Evolutionary conservation across 1,140 invertebrate genomes (phyloP), one percentile per base, ranked within the genome.

Genomic region (Drosophila serrata): DNA sequence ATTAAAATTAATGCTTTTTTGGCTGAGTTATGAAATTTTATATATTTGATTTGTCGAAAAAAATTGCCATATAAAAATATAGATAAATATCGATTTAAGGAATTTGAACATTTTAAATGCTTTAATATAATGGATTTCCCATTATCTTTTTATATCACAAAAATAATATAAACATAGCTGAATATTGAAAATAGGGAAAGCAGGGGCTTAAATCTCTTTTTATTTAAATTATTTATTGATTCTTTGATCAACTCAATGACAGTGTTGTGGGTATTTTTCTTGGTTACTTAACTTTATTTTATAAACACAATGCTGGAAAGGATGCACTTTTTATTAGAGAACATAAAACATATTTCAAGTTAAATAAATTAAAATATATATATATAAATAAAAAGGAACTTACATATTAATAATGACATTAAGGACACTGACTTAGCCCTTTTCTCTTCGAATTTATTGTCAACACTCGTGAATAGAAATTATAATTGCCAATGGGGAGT

Each of bases 171-270:
- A 51, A 33, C 43, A 60, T 24, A 22, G 9, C 9, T 13, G 7
- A n/a, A 9, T 19, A 3, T 17, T 0, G 27, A 12, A 33, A 13
- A 8, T 33, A 12, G 7, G 1, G 0, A 1, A 33, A 56, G 17
- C 17, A 60, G 13, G 24, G 42, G 35, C 12, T 37, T 3, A 12
- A 64, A 65, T 65, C 62, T 31, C 22, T 13, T 6, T 31, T 6
- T 6, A 22, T 49, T 19, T 65, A 48, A 17, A 57, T 13, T 49
- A 68, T 27, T 70, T 70, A 70, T 70, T 35, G 68, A 70, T 70
- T 69, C 42, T 39, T 31, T 68, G 33, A 31, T 33, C 17, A 56
- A 11, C 12, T 39, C 11, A 13, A 12, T 17, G 51, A 40, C 15
- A 58, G 35, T 58, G 17, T 7, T 39, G n/a, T n/a, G 29, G 51